Percentiles rank a stretch among this genome's conserved stretches.
Evolutionary conservation across 2,888 invertebrate species (phyloP).

Genomic region (Tubulanus polymorphus): DNA sequence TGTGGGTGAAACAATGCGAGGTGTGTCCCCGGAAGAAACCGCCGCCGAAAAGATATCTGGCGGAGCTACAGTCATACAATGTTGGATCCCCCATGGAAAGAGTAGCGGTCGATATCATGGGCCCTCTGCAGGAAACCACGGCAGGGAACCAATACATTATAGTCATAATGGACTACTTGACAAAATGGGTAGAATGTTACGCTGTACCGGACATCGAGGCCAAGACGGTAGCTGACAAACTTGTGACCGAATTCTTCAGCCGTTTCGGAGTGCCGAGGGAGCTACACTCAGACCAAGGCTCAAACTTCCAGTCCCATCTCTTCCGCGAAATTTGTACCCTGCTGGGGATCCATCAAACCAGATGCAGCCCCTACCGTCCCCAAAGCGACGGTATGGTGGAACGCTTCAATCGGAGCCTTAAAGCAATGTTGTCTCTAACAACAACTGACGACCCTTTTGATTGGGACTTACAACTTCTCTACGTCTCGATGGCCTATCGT

Average conservation of each 20-base stretch:
- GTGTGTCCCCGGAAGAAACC: constrained; percentile 14
- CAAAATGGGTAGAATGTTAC: constrained; percentile 18
- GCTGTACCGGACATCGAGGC: constrained; percentile 20
- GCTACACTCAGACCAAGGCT: constrained; percentile 20
- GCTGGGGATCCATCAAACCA: constrained; percentile 19
- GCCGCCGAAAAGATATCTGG: constrained; percentile 7
- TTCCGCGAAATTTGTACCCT: constrained; percentile 19
- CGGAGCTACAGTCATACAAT: constrained; percentile 13
- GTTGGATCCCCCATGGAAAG: constrained; percentile 18
- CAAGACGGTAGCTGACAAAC: constrained; percentile 13
- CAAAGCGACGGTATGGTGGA: constrained; percentile 18
- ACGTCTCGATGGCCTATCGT: constrained; percentile 18
- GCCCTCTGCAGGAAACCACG: constrained; percentile 18
- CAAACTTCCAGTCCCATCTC: constrained; percentile 18
- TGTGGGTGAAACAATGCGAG: constrained; percentile 15
- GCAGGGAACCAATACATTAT: constrained; percentile 22
- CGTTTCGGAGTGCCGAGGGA: constrained; percentile 14
- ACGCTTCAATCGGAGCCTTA: constrained; percentile 15
- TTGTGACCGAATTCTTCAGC: constrained; percentile 20
- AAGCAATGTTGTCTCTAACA: too few species aligned
- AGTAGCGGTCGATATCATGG: constrained; percentile 18
- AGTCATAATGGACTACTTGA: constrained; percentile 20
- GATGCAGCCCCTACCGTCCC: constrained; percentile 17
- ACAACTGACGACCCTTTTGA: too few species aligned
- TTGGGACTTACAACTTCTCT: constrained; percentile 21